A percentile compares a stretch with the other conserved stretches of the same genome.
Evolutionary conservation across 2,113 vertebrate species (phyloP).

Genomic region (Tupaia tana): DNA sequence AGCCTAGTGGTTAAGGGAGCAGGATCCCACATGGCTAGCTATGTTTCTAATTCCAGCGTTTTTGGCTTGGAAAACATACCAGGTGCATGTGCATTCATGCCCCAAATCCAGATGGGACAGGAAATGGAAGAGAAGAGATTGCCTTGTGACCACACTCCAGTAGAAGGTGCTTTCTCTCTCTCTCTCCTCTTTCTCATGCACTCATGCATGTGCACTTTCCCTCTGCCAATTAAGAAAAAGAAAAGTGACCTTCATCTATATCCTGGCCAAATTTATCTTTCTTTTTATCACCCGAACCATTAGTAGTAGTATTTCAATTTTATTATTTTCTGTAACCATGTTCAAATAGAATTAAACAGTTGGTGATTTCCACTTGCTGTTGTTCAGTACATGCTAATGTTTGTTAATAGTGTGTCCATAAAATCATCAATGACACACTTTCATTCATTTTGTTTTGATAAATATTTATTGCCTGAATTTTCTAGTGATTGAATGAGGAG

Average conservation of each 20-base stretch:
- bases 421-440: neutral
- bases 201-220: no score
- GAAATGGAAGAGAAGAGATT: no score
- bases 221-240: no score
- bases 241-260: neutral
- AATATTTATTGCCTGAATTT: conserved; percentile 31
- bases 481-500: neutral
- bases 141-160: no score
- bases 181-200: no score
- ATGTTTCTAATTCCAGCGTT: no score
- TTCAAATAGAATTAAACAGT: neutral
- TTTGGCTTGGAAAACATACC: no score
- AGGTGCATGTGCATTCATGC: no score
- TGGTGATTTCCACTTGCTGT: neutral
- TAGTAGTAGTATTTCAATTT: neutral
- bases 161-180: no score
- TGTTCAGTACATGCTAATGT: neutral
- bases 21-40: no score
- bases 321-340: neutral
- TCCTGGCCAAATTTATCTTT: neutral
- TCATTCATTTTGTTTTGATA: conserved; percentile 21
- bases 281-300: neutral
- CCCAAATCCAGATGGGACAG: no score
- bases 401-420: neutral
- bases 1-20: no score